Conservation (phyloP, 2,797 vertebrate species). For the Parotocinclus haroldoi region DNA sequence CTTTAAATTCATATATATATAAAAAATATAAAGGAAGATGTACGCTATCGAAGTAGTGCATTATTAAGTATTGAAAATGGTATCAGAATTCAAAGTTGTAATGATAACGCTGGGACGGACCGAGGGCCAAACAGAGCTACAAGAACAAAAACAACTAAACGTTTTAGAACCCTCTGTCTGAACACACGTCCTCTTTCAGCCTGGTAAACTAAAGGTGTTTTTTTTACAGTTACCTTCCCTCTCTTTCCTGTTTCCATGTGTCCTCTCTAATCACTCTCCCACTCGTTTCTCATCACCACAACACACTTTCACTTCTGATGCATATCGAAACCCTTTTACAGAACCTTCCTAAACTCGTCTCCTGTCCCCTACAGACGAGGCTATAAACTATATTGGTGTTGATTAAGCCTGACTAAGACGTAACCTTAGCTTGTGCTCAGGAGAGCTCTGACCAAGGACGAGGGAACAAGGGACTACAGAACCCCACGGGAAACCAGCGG, state of each 20-base stretch:
- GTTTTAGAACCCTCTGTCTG: neutral
- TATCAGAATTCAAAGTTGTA: too few relatives aligned
- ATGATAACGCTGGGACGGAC: too few relatives aligned
- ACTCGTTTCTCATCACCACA: neutral
- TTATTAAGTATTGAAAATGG: neutral
- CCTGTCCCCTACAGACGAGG: too few relatives aligned
- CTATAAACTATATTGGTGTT: too few relatives aligned
- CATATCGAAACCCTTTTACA: too few relatives aligned
- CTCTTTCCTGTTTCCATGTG: neutral
- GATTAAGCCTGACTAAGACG: too few relatives aligned
- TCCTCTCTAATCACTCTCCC: neutral
- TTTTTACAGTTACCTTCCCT: neutral
- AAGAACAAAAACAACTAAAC: conserved; percentile 14
- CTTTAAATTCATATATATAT: too few relatives aligned
- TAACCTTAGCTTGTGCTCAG: neutral
- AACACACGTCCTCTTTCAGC: neutral
- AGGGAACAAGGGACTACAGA: conserved; percentile 1
- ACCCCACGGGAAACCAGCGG: conserved; percentile 16
- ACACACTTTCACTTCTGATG: neutral
- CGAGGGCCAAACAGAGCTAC: neutral
- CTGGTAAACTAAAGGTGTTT: neutral
- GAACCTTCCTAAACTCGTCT: too few relatives aligned
- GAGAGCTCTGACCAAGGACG: neutral
- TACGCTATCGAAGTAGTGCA: too few relatives aligned
- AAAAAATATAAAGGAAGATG: too few relatives aligned